Evolutionary conservation across 2,888 invertebrate species (phyloP).

Genomic region (Auanema freiburgensis): DNA sequence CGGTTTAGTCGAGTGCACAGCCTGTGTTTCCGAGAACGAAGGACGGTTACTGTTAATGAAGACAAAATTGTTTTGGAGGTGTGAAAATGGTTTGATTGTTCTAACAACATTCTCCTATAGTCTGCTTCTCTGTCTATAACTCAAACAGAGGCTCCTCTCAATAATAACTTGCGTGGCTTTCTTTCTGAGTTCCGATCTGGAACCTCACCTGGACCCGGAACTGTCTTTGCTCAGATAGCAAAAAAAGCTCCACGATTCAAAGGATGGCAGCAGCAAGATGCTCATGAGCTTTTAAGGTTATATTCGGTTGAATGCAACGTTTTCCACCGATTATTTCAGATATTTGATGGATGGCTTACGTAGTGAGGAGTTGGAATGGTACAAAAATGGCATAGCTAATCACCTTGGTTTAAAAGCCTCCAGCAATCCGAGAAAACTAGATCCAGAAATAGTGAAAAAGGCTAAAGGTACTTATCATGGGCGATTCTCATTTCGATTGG

Average conservation of each 20-base stretch:
- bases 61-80: slow-evolving; percentile 35
- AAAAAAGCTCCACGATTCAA: slow-evolving; percentile 77
- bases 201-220: slow-evolving; percentile 27
- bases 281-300: slow-evolving; percentile 84
- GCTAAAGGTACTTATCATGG: slow-evolving; percentile 28
- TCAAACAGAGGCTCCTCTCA: slow-evolving; percentile 25
- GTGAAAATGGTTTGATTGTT: neutral
- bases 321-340: slow-evolving; percentile 4
- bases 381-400: slow-evolving; percentile 30
- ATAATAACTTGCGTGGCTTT: slow-evolving; percentile 32
- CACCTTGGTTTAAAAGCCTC: slow-evolving; percentile 19
- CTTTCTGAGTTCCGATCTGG: slow-evolving; percentile 32
- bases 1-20: slow-evolving; percentile 5
- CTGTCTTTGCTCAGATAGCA: slow-evolving; percentile 35
- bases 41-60: slow-evolving; percentile 23
- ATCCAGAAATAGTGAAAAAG: slow-evolving; percentile 17
- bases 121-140: slow-evolving; percentile 24
- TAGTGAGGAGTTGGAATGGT: slow-evolving; percentile 72
- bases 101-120: slow-evolving; percentile 4
- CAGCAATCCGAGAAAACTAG: slow-evolving; percentile 9
- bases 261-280: slow-evolving; percentile 92
- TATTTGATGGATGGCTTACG: slow-evolving; percentile 86
- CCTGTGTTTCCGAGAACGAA: slow-evolving; percentile 7
- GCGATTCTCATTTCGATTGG: slow-evolving; percentile 12
- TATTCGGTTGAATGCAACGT: no score